Evolutionary conservation across 2,888 invertebrate species (phyloP).

Genomic region (Eledone cirrhosa): DNA sequence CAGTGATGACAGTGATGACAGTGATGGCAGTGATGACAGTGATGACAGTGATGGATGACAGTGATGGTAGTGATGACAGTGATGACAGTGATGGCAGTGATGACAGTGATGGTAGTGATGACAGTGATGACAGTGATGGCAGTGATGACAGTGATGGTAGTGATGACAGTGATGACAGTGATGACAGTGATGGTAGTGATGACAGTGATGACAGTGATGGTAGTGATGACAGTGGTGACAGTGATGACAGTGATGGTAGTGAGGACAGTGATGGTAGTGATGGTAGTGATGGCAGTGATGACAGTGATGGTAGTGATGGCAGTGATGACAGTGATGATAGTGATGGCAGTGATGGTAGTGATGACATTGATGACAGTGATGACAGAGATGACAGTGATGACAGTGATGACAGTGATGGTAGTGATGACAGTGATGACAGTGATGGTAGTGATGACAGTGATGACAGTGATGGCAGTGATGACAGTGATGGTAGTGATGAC

Average conservation of each 20-base stretch:
- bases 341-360: not conserved
- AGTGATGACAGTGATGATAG: slow-evolving; percentile 15
- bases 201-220: slow-evolving; percentile 9
- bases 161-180: not conserved
- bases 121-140: not conserved
- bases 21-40: not conserved
- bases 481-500: not conserved
- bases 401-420: not conserved
- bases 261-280: too few relatives aligned
- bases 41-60: too few relatives aligned
- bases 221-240: slow-evolving; percentile 15
- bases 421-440: slow-evolving; percentile 3
- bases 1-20: slow-evolving; percentile 15
- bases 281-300: too few relatives aligned
- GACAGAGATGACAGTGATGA: too few relatives aligned
- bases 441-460: not conserved
- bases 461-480: not conserved
- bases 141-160: slow-evolving; percentile 16
- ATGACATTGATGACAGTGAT: too few relatives aligned
- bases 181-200: not conserved
- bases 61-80: too few relatives aligned
- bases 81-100: not conserved
- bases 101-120: not conserved
- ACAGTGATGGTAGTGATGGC: slow-evolving; percentile 11
- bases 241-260: slow-evolving; percentile 2